Evolutionary conservation across 2,113 vertebrate species (phyloP).

Genomic region (Struthio camelus): DNA sequence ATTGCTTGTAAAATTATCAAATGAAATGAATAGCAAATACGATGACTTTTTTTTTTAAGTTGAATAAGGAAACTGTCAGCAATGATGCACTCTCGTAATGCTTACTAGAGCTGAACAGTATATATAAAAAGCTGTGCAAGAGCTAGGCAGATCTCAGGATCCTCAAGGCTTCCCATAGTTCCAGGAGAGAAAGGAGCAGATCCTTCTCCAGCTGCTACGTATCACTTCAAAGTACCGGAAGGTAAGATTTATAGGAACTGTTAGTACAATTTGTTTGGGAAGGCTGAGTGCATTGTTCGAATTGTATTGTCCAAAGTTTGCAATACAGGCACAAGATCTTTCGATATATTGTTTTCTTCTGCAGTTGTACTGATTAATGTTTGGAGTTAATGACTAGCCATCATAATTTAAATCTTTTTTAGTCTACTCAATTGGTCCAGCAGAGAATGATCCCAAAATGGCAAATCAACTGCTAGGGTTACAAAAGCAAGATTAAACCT

Average conservation of each 20-base stretch:
- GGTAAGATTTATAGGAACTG: constrained; percentile 68
- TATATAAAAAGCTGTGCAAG: constrained; percentile 73
- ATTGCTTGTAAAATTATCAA: constrained; percentile 75
- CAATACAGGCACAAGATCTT: neutral
- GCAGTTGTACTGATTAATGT: neutral
- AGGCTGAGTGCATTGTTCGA: neutral
- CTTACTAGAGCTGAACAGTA: constrained; percentile 75
- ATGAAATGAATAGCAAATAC: constrained; percentile 71
- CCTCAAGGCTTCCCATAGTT: constrained; percentile 59
- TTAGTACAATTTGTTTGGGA: neutral
- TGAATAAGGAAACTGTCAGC: constrained; percentile 72
- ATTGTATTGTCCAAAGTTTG: neutral
- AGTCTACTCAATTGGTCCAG: neutral
- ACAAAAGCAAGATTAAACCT: constrained; percentile 1
- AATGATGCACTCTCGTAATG: constrained; percentile 69
- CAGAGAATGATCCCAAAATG: neutral
- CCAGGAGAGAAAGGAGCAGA: constrained; percentile 10
- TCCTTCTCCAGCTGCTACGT: constrained; percentile 27
- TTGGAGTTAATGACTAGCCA: neutral
- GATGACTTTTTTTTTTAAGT: constrained; percentile 45
- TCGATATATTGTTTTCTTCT: constrained; percentile 1
- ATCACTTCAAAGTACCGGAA: constrained; percentile 27
- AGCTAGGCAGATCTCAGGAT: constrained; percentile 69
- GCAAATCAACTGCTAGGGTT: neutral
- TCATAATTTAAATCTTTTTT: constrained; percentile 14